Base-by-base conservation (phyloP, 2,888 invertebrate species). In the Lepidocyrtinus sp. region DNA sequence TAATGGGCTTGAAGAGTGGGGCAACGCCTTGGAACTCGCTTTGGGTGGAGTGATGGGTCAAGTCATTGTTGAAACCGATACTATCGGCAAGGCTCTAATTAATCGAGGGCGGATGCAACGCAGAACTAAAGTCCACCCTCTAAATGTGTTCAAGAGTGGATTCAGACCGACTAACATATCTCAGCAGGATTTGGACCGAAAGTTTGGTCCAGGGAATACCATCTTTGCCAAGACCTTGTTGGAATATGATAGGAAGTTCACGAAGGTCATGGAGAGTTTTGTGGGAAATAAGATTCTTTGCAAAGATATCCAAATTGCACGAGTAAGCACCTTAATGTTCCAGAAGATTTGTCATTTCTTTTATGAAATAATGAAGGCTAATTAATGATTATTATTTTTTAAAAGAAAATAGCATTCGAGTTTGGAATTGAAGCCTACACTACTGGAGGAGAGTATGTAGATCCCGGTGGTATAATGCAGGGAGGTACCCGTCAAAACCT, bases 31-130 rank as follows among this genome's bases (percentile, higher is more conserved):
- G 74, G 96, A 97, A 88, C 93, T 94, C 19, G 93, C 94, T 7
- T 96, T 95, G 17, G 96, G 96, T 5, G 95, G 94, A 62, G 88
- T 97, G 96, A 89, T 98, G 25, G 96, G 94, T 89, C 95, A 97
- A 90, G 94, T 98, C 78, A 93, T 98, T 67, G 96, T 97, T 45
- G 96, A 97, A 88, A 94, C 93, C 62, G 96, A 97, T 88, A 90
- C 90, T 71, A 95, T 96, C 0, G 94, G 95, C 87, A 96, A 96
- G 89, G 91, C 93, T 88, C 90, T 99, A 82, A 90, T 99, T 75
- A 92, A 96, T 89, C 91, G 91, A 81, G 97, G 97, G 0, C 91
- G 94, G 7, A 17, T 82, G 69, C 7, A 1, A 0, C 17, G 80
- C 15, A 63, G 76, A 26, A 70, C 55, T 0, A 70, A 45, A 3